Conservation (phyloP, 2,888 invertebrate genomes). For the Xestoiulus laeticollis region DNA sequence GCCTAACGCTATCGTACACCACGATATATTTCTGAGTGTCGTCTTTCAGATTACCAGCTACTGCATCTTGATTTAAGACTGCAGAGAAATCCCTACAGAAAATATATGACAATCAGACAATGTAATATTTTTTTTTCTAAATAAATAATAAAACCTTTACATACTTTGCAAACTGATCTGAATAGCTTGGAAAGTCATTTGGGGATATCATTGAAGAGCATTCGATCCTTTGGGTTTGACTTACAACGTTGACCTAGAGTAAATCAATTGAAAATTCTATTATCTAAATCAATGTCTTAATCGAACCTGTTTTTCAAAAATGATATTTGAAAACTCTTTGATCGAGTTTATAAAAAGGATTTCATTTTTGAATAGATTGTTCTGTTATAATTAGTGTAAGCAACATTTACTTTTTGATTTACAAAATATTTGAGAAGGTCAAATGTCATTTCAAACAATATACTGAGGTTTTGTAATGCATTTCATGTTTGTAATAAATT, state of each 20-base stretch:
- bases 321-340: too few species aligned
- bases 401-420: too few species aligned
- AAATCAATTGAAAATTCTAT: not conserved
- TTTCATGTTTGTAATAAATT: too few species aligned
- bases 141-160: not conserved
- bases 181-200: not conserved
- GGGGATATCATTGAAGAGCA: not conserved
- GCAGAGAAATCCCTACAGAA: not conserved
- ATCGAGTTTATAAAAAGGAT: too few species aligned
- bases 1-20: not conserved
- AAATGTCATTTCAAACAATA: too few species aligned
- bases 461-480: too few species aligned
- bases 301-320: too few species aligned
- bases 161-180: not conserved
- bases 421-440: too few species aligned
- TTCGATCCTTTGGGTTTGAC: not conserved
- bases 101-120: not conserved
- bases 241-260: not conserved
- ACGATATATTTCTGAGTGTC: not conserved
- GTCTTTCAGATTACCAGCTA: not conserved
- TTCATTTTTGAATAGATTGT: too few species aligned
- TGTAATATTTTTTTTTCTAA: too few species aligned
- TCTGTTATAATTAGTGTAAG: too few species aligned
- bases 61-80: not conserved
- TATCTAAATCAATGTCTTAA: not conserved